These are phyloP conservation scores for Geotrypetes seraphini DNA, from an alignment of 2,797 vertebrate species.

Conservation along the genomic window DNA sequence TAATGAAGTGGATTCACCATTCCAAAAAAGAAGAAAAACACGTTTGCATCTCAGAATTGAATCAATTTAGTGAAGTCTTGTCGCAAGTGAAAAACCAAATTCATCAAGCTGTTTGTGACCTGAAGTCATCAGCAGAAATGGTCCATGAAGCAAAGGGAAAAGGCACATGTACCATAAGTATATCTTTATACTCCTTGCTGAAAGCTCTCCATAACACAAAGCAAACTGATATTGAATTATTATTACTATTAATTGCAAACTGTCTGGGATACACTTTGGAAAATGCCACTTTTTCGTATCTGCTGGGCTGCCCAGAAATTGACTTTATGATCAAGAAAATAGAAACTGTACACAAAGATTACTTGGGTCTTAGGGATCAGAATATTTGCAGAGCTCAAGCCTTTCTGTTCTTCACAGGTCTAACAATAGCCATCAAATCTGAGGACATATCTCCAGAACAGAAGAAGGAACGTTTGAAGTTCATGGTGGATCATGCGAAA, in stretches of 20 bases:
- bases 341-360: neutral
- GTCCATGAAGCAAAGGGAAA: conserved; percentile 11
- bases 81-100: conserved; percentile 8
- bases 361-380: conserved; percentile 23
- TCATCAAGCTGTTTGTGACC: neutral
- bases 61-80: conserved; percentile 18
- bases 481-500: conserved; percentile 20
- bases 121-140: neutral
- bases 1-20: conserved; percentile 32
- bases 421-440: neutral
- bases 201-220: conserved; percentile 10
- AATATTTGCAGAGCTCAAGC: conserved; percentile 24
- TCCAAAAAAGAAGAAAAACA: fast-evolving
- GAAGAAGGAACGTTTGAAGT: conserved; percentile 20
- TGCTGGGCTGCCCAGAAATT: conserved; percentile 31
- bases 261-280: conserved; percentile 22
- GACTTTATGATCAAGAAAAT: conserved; percentile 25
- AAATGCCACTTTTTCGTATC: conserved; percentile 20
- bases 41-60: conserved; percentile 5
- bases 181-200: conserved; percentile 17
- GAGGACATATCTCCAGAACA: conserved; percentile 6
- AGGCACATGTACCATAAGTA: conserved; percentile 4
- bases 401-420: conserved; percentile 26
- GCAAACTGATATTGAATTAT: conserved; percentile 16
- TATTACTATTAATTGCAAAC: conserved; percentile 29